Evolutionary conservation across 2,888 invertebrate species (phyloP), one percentile per base, ranked within the genome.

Genomic region (Drosophila limbata): DNA sequence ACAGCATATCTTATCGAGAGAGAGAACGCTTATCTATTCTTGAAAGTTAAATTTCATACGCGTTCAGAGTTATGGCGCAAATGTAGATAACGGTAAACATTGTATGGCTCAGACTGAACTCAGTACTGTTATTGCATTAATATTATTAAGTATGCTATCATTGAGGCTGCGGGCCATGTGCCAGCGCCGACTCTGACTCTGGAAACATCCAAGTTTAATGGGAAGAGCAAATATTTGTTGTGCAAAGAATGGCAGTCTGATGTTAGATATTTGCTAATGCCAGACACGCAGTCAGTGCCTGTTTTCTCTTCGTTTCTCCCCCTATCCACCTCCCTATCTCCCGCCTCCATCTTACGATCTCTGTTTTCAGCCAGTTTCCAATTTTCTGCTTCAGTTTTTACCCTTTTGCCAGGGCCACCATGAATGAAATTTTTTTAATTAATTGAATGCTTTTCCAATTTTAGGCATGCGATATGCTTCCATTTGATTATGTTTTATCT

Each of bases 51-150:
- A 62, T 74, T 84, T 74, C 67, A 80, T 83, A 77, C 64, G 67
- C 77, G 66, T 67, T 71, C 52, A 47, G 80, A 72, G 72, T 74
- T 85, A 83, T 85, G 82, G 71, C 80, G 62, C 62, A 85, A 82
- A 79, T 53, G 72, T 63, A 68, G 88, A 83, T 88, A 85, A 79
- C 72, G 69, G 50, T 65, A 42, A 73, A 60, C 37, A 53, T 9
- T n/a, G 35, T 45, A 11, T 47, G 17, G 42, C 33, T 28, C 28
- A 28, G 28, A 28, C 6, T 8, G 8, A 28, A 28, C 28, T 28
- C 28, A 10, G 13, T 4, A 48, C 28, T 17, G 33, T 3, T 17
- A 21, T 44, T 44, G 19, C 21, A 28, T 25, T 45, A 25, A 13
- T 48, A 17, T 33, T 17, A n/a, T 10, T 10, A n/a, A n/a, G 6